phyloP scores from a whole-genome alignment of 35 echinoderm and acorn worm species.

The Chiridota heheva region DNA sequence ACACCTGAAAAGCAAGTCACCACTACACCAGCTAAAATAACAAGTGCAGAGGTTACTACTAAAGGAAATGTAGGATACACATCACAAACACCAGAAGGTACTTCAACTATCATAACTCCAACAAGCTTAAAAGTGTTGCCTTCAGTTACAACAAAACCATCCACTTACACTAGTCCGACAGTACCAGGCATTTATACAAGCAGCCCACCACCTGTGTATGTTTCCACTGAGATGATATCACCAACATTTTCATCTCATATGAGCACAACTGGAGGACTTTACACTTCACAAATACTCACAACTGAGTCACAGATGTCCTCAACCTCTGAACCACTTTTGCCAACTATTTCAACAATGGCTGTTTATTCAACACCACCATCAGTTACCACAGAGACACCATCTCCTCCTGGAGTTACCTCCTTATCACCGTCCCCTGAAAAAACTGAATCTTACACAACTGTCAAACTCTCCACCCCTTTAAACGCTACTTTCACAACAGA shows the following conservation, averaged over 20 bases:
- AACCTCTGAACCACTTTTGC: constrained; percentile 1
- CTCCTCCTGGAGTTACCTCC: neutral
- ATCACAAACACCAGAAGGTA: neutral
- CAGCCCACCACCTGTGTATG: no score
- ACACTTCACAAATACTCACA: no score
- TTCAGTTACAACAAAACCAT: no score
- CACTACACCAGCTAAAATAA: neutral
- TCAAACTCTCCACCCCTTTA: neutral
- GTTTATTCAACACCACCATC: neutral
- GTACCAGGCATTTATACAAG: no score
- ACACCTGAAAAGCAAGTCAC: neutral
- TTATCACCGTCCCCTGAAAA: no score
- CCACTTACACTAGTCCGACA: no score
- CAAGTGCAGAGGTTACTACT: neutral
- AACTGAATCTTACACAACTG: no score
- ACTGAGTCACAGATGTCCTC: neutral
- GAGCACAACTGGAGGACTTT: no score
- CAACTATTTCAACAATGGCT: constrained; percentile 4
- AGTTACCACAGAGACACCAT: neutral
- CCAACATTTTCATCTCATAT: no score
- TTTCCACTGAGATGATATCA: no score
- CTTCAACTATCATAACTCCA: neutral
- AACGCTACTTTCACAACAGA: neutral
- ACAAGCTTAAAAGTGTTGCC: no score
- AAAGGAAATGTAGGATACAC: constrained; percentile 16